Conservation (phyloP, 1,140 invertebrate species). For the Pogonus chalceus region DNA sequence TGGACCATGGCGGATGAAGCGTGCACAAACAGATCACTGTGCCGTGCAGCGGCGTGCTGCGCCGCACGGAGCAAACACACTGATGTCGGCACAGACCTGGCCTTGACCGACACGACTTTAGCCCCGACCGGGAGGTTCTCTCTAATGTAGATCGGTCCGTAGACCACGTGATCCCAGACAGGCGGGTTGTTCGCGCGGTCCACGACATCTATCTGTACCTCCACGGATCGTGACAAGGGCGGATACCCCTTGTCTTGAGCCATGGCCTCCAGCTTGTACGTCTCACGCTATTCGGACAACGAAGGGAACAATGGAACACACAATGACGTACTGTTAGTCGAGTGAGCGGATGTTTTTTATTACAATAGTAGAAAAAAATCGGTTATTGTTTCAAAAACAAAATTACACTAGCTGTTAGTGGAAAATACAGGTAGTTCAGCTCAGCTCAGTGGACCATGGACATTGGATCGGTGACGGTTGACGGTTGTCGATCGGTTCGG, state of each 20-base stretch:
- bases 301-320: conserved; percentile 2
- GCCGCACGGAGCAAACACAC: conserved; percentile 26
- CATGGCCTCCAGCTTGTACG: conserved; percentile 93
- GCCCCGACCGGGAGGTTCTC: conserved; percentile 93
- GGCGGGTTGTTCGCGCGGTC: conserved; percentile 94
- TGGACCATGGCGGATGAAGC: conserved; percentile 26
- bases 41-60: conserved; percentile 36
- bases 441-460: no score
- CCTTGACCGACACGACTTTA: conserved; percentile 94
- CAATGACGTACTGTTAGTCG: neutral
- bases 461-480: no score
- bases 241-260: conserved; percentile 93
- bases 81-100: conserved; percentile 67
- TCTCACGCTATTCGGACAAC: conserved; percentile 65
- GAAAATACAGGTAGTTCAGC: no score
- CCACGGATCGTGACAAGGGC: conserved; percentile 85
- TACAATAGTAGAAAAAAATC: neutral
- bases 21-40: conserved; percentile 34
- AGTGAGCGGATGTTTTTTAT: neutral
- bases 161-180: conserved; percentile 90
- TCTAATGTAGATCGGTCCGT: conserved; percentile 93
- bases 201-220: conserved; percentile 95
- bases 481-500: no score
- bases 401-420: no score
- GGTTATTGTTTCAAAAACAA: no score